These are phyloP conservation scores for Pseudochromis fuscus DNA, from an alignment of 2,797 vertebrate genomes.

Conservation along the genomic window DNA sequence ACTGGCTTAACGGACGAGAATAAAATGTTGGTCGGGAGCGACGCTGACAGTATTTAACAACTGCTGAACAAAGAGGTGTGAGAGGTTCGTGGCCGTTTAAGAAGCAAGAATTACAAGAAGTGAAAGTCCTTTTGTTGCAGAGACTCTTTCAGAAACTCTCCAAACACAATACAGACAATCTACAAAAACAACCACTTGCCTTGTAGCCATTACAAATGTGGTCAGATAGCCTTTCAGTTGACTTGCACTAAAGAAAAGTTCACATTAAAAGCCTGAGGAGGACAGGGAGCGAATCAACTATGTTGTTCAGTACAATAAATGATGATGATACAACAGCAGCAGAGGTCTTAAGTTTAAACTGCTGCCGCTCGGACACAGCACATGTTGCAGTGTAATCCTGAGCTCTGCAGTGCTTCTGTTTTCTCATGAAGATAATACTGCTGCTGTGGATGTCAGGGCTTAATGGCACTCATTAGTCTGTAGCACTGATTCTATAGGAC, in stretches of 20 bases:
- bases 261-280: slow-evolving; percentile 9
- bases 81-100: slow-evolving; percentile 13
- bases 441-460: slow-evolving; percentile 29
- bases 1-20: slow-evolving; percentile 24
- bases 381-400: slow-evolving; percentile 54
- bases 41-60: slow-evolving; percentile 7
- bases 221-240: slow-evolving; percentile 37
- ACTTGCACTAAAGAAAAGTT: slow-evolving; percentile 17
- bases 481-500: slow-evolving; percentile 12
- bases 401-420: slow-evolving; percentile 37
- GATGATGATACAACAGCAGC: slow-evolving; percentile 1
- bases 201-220: slow-evolving; percentile 35
- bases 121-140: neutral
- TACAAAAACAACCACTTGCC: slow-evolving; percentile 24
- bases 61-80: slow-evolving; percentile 23
- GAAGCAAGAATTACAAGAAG: slow-evolving; percentile 11
- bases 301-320: neutral
- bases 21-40: slow-evolving; percentile 9
- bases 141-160: slow-evolving; percentile 5
- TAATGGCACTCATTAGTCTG: slow-evolving; percentile 41
- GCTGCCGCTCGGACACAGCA: neutral
- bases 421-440: slow-evolving; percentile 43
- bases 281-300: neutral
- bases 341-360: slow-evolving; percentile 10
- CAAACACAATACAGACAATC: slow-evolving; percentile 13